phyloP scores from a whole-genome alignment of 1,140 invertebrate genomes.

The Heliconius eleuchia region DNA sequence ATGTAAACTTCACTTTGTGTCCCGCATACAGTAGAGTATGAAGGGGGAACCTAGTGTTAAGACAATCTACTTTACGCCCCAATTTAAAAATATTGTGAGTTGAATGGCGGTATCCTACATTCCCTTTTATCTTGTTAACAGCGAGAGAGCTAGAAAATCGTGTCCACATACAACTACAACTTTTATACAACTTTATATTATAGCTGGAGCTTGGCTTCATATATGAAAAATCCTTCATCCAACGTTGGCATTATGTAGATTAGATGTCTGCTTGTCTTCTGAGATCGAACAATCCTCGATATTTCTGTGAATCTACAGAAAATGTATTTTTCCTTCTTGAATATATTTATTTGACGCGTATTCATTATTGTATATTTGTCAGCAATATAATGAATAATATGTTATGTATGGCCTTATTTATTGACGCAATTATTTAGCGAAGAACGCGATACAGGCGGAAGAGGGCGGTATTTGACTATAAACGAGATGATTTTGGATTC shows the following conservation, averaged over 20 bases:
- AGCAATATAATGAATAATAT: background rate
- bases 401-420: background rate
- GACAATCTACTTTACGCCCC: no score
- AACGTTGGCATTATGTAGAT: slow-evolving; percentile 64
- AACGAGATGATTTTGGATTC: no score
- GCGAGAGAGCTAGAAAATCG: no score
- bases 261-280: slow-evolving; percentile 59
- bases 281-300: slow-evolving; percentile 46
- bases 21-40: no score
- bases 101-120: no score
- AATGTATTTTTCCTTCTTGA: slow-evolving; percentile 33
- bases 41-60: no score
- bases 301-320: slow-evolving; percentile 38
- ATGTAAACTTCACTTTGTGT: no score
- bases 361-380: slow-evolving; percentile 15
- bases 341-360: slow-evolving; percentile 31
- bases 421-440: background rate
- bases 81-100: no score
- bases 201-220: slow-evolving; percentile 5
- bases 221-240: slow-evolving; percentile 26
- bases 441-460: no score
- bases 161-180: no score
- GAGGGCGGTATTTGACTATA: no score
- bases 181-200: background rate
- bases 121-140: no score